A percentile compares a stretch with the other conserved stretches of the same genome.
phyloP scores from a whole-genome alignment of 2,888 invertebrate genomes.

The Drosophila maculinotata region DNA sequence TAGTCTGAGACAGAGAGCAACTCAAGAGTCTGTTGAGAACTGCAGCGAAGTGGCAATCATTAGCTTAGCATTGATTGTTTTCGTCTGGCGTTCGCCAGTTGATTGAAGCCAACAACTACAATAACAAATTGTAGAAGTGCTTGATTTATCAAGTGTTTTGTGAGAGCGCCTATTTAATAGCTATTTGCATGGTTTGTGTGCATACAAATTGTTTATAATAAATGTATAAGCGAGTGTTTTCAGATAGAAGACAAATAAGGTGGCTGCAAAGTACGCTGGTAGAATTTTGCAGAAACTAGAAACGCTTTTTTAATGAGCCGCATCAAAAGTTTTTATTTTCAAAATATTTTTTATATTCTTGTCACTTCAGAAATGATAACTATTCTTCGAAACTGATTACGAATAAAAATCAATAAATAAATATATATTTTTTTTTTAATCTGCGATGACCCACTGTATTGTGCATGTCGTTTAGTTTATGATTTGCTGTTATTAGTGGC shows the following conservation, averaged over 20 bases:
- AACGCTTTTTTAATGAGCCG: too few relatives aligned
- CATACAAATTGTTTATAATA: constrained; percentile 27
- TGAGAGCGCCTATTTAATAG: constrained; percentile 6
- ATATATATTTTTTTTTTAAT: not conserved
- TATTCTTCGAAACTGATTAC: too few relatives aligned
- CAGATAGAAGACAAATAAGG: not conserved
- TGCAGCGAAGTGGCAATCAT: not conserved
- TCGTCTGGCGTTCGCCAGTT: constrained; percentile 17
- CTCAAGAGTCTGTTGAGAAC: constrained; percentile 1
- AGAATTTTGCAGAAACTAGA: not conserved
- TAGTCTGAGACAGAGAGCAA: not conserved
- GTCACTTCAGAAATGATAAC: too few relatives aligned
- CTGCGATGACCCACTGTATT: not conserved
- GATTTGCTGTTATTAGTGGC: constrained; percentile 1
- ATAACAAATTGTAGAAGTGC: constrained; percentile 3
- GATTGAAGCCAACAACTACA: constrained; percentile 30
- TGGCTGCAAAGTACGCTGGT: not conserved
- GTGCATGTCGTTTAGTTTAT: constrained; percentile 1
- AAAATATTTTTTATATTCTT: too few relatives aligned
- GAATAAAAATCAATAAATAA: not conserved
- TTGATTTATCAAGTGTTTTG: constrained; percentile 33
- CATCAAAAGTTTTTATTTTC: too few relatives aligned
- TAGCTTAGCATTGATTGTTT: constrained; percentile 13
- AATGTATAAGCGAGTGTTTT: constrained; percentile 1
- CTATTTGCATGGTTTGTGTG: constrained; percentile 35